A percentile compares a stretch with the other conserved stretches of the same genome.
Evolutionary conservation across 2,888 invertebrate genomes (phyloP).

Genomic region (Papilio gigon): DNA sequence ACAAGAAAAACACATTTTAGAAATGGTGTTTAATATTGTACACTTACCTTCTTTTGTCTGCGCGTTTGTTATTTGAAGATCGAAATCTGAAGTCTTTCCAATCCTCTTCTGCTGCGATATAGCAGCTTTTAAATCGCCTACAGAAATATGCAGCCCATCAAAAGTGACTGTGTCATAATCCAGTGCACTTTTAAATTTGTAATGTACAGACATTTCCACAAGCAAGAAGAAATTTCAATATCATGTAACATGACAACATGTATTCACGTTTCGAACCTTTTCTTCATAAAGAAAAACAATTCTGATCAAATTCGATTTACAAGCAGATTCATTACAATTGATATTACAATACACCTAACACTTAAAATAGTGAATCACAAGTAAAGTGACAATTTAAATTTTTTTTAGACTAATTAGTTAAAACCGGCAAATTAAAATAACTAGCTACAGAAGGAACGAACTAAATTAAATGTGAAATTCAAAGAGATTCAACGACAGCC

Average conservation of each 20-base stretch:
- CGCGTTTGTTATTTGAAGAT: slow-evolving; percentile 97
- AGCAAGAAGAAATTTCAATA: slow-evolving; percentile 46
- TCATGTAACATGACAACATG: slow-evolving; percentile 59
- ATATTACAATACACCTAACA: neutral
- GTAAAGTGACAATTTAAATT: neutral
- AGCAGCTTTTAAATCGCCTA: slow-evolving; percentile 96
- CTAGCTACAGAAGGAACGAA: neutral
- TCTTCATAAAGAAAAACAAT: slow-evolving; percentile 27
- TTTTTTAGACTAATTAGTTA: neutral
- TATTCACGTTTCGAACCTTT: slow-evolving; percentile 44
- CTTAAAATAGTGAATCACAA: slow-evolving; percentile 6
- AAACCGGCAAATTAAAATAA: slow-evolving; percentile 8
- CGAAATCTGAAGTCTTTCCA: slow-evolving; percentile 96
- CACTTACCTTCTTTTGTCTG: slow-evolving; percentile 96
- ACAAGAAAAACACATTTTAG: too few species aligned
- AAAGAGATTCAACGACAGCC: slow-evolving; percentile 7
- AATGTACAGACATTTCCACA: slow-evolving; percentile 95
- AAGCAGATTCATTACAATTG: slow-evolving; percentile 15
- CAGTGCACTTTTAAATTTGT: slow-evolving; percentile 98
- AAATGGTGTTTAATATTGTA: neutral
- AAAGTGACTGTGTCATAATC: slow-evolving; percentile 98
- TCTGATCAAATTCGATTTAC: slow-evolving; percentile 5
- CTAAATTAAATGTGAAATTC: neutral
- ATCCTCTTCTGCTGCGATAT: slow-evolving; percentile 97
- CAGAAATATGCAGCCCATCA: slow-evolving; percentile 97